phyloP scores from a whole-genome alignment of 2,888 invertebrate species.

The Microplitis manilae region DNA sequence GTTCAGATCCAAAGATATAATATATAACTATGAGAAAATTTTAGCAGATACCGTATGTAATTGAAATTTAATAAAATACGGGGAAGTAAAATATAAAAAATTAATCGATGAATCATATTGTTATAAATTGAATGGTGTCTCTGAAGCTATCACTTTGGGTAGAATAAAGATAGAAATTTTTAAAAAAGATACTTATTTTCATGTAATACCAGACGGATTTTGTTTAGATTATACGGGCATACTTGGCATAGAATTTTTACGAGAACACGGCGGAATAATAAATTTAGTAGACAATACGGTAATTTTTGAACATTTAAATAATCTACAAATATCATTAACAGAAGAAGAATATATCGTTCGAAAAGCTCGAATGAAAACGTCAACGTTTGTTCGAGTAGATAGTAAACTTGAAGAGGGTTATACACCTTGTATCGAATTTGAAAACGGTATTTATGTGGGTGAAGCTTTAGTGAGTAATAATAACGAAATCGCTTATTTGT shows the following conservation, averaged over 20 bases:
- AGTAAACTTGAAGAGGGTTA: constrained; percentile 5
- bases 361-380: constrained; percentile 24
- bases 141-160: no score
- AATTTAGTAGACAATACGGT: constrained; percentile 8
- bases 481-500: no score
- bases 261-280: background rate
- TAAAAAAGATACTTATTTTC: no score
- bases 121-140: no score
- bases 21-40: background rate
- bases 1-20: constrained; percentile 7
- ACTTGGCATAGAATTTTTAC: no score
- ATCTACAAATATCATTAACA: background rate
- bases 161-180: no score
- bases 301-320: background rate
- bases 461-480: no score
- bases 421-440: constrained; percentile 9
- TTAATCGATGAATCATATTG: no score
- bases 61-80: constrained; percentile 25
- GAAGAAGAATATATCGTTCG: constrained; percentile 14
- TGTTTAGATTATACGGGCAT: no score
- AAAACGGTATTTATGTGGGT: no score
- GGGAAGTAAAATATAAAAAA: no score
- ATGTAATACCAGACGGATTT: no score
- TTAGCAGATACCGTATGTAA: constrained; percentile 23
- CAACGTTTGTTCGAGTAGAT: constrained; percentile 19